Evolutionary conservation across 2,113 vertebrate species (phyloP), one percentile per base, ranked within the genome.

Genomic region (Corythornis madagascariensis): DNA sequence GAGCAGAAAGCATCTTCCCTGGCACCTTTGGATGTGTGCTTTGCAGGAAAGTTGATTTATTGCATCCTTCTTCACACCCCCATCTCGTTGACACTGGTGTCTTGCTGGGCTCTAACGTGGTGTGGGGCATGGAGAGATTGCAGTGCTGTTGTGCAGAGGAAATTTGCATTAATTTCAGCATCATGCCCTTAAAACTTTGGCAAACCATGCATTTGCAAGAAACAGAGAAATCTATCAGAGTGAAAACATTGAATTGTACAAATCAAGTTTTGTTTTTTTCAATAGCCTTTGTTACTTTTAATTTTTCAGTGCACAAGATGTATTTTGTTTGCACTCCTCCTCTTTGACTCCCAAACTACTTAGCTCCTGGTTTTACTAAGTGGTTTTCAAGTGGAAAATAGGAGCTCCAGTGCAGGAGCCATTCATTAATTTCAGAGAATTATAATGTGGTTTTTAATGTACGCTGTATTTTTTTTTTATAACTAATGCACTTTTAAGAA

Each of bases 401-500:
- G 28, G 52, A 92, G 18, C 47, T 90, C 48, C 66, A 84, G 92
- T 80, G 56, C 86, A 79, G 47, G 47, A 84, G 26, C 22, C 28
- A 66, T 88, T 92, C 56, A 85, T 90, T 93, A 70, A 76, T 87
- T 91, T 74, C 67, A 60, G 85, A 79, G 56, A 70, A 73, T 73
- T 67, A 28, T 35, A 84, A 63, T 66, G 78, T 76, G 67, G 28
- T 65, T 93, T 91, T 87, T 73, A 87, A 88, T 67, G 77, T 6
- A 66, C 47, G 56, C 56, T 77, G 35, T 43, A 21, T 16, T 72
- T 89, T 70, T 89, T 71, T 50, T 38, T 50, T 38, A 52, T 35
- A 33, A 76, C 8, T 66, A 31, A 73, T 64, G 74, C 33, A 71
- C 72, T 69, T 94, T 61, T 69, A 94, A 89, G 86, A 92, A 67